These are phyloP conservation scores for Phalacrocorax aristotelis DNA, from an alignment of 2,113 vertebrate genomes.

Conservation along the genomic window DNA sequence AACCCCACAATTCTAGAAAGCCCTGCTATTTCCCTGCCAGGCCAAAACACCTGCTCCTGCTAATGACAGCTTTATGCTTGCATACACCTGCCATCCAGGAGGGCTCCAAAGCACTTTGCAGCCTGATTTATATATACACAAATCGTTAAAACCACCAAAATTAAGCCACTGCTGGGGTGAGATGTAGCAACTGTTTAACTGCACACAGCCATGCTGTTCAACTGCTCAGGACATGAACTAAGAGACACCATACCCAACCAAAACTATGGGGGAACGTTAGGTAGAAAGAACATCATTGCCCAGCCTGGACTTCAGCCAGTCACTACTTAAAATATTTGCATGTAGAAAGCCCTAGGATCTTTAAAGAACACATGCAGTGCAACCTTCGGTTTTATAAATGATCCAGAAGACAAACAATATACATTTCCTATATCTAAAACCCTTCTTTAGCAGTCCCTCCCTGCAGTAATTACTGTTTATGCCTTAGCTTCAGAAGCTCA, in stretches of 20 bases:
- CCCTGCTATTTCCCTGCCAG: slow-evolving; percentile 43
- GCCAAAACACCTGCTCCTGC: slow-evolving; percentile 53
- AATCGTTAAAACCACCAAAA: slow-evolving; percentile 57
- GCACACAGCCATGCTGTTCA: not conserved
- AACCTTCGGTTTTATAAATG: not conserved
- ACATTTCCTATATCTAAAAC: slow-evolving; percentile 20
- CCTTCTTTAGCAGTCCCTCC: slow-evolving; percentile 29
- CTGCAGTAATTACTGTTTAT: slow-evolving; percentile 66
- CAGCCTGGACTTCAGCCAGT: slow-evolving; percentile 3
- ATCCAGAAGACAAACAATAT: not conserved
- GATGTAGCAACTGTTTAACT: slow-evolving; percentile 24
- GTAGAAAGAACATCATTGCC: not conserved
- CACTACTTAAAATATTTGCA: not conserved
- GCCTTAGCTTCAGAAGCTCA: slow-evolving; percentile 53
- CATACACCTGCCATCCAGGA: slow-evolving; percentile 63
- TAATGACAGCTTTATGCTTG: slow-evolving; percentile 48
- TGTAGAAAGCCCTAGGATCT: not conserved
- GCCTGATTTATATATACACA: slow-evolving; percentile 32
- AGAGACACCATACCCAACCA: not conserved
- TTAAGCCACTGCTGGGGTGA: not conserved
- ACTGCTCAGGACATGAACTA: not conserved
- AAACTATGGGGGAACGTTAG: not conserved
- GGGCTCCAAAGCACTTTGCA: slow-evolving; percentile 37
- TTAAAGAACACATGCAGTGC: not conserved
- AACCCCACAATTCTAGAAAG: slow-evolving; percentile 28